phyloP scores from a whole-genome alignment of 2,888 invertebrate species.

The Chironomus riparius region DNA sequence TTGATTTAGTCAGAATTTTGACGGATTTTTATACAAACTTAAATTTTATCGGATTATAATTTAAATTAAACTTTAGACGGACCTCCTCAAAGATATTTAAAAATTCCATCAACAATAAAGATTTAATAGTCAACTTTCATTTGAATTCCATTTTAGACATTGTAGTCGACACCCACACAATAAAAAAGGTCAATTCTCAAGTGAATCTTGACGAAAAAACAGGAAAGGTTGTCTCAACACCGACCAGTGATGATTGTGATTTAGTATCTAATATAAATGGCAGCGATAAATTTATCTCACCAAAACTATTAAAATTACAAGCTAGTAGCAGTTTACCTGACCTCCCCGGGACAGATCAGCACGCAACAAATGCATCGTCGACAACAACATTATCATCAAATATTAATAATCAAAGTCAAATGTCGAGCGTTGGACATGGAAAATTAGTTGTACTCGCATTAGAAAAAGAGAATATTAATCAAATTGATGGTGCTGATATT shows the following conservation, averaged over 20 bases:
- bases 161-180: not conserved
- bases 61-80: too few relatives aligned
- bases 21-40: too few relatives aligned
- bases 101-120: too few relatives aligned
- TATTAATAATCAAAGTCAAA: not conserved
- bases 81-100: too few relatives aligned
- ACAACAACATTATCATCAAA: constrained; percentile 12
- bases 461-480: not conserved
- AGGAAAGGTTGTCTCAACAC: not conserved
- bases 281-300: not conserved
- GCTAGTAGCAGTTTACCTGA: constrained; percentile 13
- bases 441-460: constrained; percentile 27
- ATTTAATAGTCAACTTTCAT: not conserved
- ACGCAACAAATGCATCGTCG: not conserved
- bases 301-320: not conserved
- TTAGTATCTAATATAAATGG: not conserved
- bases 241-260: constrained; percentile 1
- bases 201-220: constrained; percentile 15
- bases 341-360: not conserved
- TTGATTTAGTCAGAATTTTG: too few relatives aligned
- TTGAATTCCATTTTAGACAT: not conserved
- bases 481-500: not conserved
- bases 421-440: not conserved
- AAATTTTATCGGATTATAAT: too few relatives aligned
- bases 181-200: constrained; percentile 15